Conservation (phyloP, 2,888 invertebrate species). For the Agonopterix alstromeriana region DNA sequence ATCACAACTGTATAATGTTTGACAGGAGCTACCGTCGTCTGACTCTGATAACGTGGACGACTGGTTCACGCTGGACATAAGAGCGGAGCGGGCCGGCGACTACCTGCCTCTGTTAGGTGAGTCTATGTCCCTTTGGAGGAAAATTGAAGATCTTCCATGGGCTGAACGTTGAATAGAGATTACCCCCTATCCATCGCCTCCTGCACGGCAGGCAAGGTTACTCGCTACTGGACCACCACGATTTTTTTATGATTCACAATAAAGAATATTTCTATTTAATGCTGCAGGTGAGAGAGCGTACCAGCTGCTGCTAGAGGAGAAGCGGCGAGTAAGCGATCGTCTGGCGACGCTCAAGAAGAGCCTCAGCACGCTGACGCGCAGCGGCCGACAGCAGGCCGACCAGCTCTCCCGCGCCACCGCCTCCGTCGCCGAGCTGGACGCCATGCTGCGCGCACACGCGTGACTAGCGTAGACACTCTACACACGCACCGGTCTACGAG, state of each 20-base stretch:
- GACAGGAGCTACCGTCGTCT: conserved; percentile 55
- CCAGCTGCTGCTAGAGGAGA: conserved; percentile 41
- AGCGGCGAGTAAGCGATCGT: conserved; percentile 26
- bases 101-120: conserved; percentile 57
- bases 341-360: conserved; percentile 32
- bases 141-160: too few relatives aligned
- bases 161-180: too few relatives aligned
- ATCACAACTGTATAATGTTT: too few relatives aligned
- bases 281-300: conserved; percentile 40
- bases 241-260: too few relatives aligned
- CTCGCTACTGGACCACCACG: too few relatives aligned
- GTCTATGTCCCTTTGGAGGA: conserved; percentile 2
- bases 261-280: background rate
- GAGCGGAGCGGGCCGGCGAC: conserved; percentile 52
- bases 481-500: too few relatives aligned
- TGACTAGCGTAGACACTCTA: too few relatives aligned
- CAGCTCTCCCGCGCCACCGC: conserved; percentile 37
- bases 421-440: conserved; percentile 41
- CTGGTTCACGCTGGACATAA: conserved; percentile 58
- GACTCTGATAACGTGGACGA: conserved; percentile 56
- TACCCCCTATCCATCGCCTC: too few relatives aligned
- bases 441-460: conserved; percentile 15
- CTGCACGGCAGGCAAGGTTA: too few relatives aligned
- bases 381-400: conserved; percentile 34
- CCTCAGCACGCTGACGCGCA: conserved; percentile 32